Conservation (phyloP, 2,797 vertebrate species). For the Mormyrops attenuatus region DNA sequence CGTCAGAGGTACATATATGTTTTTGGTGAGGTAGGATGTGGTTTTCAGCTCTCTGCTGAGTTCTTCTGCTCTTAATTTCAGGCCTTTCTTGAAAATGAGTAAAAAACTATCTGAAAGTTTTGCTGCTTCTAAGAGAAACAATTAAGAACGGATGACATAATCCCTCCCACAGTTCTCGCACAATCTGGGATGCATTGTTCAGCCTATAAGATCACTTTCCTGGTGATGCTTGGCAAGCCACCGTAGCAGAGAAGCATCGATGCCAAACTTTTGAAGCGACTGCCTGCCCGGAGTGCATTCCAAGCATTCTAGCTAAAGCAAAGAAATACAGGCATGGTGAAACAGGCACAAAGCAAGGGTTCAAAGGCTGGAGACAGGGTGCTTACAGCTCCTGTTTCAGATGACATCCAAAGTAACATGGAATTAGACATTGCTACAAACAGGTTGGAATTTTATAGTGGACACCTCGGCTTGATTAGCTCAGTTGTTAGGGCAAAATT, state of each 20-base stretch:
- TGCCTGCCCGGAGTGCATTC: not conserved
- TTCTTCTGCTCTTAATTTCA: not conserved
- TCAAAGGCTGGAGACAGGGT: not conserved
- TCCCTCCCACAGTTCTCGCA: conserved; percentile 36
- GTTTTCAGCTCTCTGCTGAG: not conserved
- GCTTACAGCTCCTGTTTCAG: not conserved
- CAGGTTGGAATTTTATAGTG: not conserved
- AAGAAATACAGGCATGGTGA: not conserved
- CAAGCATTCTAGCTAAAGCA: not conserved
- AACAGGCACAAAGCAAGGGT: not conserved
- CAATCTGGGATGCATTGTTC: conserved; percentile 32
- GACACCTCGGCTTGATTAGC: not conserved
- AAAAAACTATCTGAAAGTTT: conserved; percentile 10
- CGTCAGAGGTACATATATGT: not conserved
- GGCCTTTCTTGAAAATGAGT: not conserved
- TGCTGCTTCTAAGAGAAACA: not conserved
- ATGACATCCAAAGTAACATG: not conserved
- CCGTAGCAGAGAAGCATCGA: not conserved
- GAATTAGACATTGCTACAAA: not conserved
- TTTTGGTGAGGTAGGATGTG: not conserved
- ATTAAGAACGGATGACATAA: conserved; percentile 38
- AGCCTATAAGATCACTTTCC: conserved; percentile 38
- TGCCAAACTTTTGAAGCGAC: not conserved
- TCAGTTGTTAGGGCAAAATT: not conserved
- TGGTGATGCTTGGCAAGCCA: conserved; percentile 40